phyloP scores from a whole-genome alignment of 2,113 vertebrate species.

The Periophthalmus modestus region DNA sequence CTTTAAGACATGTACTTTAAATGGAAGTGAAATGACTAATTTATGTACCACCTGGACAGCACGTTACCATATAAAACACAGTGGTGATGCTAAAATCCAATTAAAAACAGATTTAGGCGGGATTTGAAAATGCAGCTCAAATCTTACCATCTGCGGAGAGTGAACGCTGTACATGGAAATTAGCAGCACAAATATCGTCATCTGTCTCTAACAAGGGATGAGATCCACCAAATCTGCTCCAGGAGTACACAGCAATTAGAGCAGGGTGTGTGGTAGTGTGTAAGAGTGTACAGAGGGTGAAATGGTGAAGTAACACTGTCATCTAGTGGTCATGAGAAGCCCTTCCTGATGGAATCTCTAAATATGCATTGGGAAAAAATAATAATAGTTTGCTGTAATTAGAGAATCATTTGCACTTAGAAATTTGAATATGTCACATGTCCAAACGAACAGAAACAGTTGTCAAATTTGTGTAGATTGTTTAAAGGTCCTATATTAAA shows the following conservation, averaged over 20 bases:
- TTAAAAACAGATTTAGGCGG: constrained; percentile 13
- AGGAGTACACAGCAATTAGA: constrained; percentile 16
- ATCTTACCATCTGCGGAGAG: constrained; percentile 53
- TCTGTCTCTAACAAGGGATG: constrained; percentile 28
- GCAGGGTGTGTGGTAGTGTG: not conserved
- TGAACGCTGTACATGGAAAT: constrained; percentile 40
- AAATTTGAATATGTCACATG: too few relatives aligned
- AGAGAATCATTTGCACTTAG: too few relatives aligned
- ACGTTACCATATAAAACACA: not conserved
- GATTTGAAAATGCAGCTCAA: constrained; percentile 40
- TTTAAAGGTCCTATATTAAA: too few relatives aligned
- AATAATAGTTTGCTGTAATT: too few relatives aligned
- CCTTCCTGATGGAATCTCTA: not conserved
- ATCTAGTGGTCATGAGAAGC: constrained; percentile 51
- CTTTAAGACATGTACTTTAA: constrained; percentile 4
- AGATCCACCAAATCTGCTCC: constrained; percentile 33
- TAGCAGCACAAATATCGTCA: constrained; percentile 44
- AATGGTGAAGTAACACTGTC: constrained; percentile 55
- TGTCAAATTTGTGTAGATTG: too few relatives aligned
- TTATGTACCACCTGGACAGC: not conserved
- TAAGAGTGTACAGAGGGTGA: not conserved
- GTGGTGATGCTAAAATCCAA: constrained; percentile 3
- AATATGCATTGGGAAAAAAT: too few relatives aligned
- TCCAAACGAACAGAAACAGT: too few relatives aligned
- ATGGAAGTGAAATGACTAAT: not conserved